A percentile compares a stretch with the other conserved stretches of the same genome.
phyloP scores from a whole-genome alignment of 2,888 invertebrate genomes.

The Spilosoma lubricipeda region DNA sequence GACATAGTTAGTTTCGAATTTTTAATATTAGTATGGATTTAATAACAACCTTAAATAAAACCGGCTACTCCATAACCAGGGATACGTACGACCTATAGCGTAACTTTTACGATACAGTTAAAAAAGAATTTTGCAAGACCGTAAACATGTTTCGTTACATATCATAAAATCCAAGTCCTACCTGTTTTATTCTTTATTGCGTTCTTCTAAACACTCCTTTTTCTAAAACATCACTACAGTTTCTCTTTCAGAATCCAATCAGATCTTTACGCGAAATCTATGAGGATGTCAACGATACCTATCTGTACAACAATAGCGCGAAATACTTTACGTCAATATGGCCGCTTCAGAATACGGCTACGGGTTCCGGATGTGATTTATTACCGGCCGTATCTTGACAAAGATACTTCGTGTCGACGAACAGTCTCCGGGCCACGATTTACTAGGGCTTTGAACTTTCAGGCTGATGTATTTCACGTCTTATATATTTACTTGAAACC shows the following conservation, averaged over 20 bases:
- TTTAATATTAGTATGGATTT: too few relatives aligned
- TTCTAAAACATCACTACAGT: background rate
- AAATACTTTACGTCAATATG: conserved; percentile 20
- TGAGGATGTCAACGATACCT: conserved; percentile 1
- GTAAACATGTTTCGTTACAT: too few relatives aligned
- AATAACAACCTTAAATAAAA: too few relatives aligned
- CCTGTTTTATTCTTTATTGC: background rate
- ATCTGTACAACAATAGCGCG: conserved; percentile 19
- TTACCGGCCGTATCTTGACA: conserved; percentile 23
- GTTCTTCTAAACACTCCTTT: background rate
- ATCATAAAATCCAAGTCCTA: too few relatives aligned
- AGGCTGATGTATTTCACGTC: background rate
- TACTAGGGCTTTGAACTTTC: background rate
- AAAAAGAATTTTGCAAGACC: too few relatives aligned
- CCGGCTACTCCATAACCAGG: too few relatives aligned
- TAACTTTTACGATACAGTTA: too few relatives aligned
- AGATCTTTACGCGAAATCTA: background rate
- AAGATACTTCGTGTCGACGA: conserved; percentile 20
- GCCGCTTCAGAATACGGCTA: conserved; percentile 27
- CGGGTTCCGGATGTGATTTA: conserved; percentile 43
- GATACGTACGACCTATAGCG: too few relatives aligned
- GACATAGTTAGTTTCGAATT: too few relatives aligned
- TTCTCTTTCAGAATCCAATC: conserved; percentile 6
- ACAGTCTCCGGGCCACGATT: conserved; percentile 9
- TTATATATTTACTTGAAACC: background rate